phyloP scores from a whole-genome alignment of 2,113 vertebrate species.

The Vidua chalybeata region DNA sequence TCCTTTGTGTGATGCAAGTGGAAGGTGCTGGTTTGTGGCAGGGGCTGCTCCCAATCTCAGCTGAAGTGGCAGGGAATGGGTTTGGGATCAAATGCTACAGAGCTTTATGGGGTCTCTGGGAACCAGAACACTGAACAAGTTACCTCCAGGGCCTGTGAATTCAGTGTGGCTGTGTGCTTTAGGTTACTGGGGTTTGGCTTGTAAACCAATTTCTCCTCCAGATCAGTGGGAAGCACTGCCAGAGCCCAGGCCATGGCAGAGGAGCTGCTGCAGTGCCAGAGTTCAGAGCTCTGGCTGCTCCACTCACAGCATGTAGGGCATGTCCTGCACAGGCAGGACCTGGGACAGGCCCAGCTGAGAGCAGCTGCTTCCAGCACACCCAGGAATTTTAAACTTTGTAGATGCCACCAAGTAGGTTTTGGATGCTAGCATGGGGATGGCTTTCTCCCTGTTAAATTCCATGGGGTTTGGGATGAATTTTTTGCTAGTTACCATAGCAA shows the following conservation, averaged over 20 bases:
- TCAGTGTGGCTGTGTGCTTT: neutral
- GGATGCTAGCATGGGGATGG: neutral
- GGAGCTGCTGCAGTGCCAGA: neutral
- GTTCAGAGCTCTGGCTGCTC: neutral
- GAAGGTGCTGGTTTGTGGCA: neutral
- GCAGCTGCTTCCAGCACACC: fast-evolving
- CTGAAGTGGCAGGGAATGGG: neutral
- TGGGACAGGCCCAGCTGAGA: neutral
- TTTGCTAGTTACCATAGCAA: neutral
- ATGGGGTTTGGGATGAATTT: neutral
- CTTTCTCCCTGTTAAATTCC: neutral
- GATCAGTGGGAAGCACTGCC: fast-evolving
- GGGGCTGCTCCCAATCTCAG: neutral
- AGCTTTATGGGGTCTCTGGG: neutral
- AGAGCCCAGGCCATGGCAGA: neutral
- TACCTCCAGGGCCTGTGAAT: neutral
- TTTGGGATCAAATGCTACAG: neutral
- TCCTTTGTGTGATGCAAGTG: neutral
- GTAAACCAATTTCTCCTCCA: neutral
- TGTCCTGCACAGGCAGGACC: neutral
- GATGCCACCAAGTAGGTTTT: neutral
- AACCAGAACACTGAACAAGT: fast-evolving
- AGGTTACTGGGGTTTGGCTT: neutral
- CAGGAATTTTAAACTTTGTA: neutral
- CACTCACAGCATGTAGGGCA: neutral